Evolutionary conservation across 2,113 vertebrate species (phyloP).

Genomic region (Archocentrus centrarchus): DNA sequence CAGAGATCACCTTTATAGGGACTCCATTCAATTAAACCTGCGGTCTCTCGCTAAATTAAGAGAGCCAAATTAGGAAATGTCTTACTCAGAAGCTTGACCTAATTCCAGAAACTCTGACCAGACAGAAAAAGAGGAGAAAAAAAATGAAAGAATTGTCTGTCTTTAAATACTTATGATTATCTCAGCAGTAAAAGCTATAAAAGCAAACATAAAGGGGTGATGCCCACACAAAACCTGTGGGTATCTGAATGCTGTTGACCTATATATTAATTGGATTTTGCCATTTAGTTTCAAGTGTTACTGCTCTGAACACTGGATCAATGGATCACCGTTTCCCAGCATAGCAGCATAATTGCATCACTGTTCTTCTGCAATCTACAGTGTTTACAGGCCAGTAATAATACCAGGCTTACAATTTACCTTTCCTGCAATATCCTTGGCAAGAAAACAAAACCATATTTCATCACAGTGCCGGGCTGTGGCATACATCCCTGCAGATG

Average conservation of each 20-base stretch:
- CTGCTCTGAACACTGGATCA: background rate
- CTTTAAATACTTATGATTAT: background rate
- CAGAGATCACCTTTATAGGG: conserved; percentile 28
- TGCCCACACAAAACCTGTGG: background rate
- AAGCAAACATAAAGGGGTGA: background rate
- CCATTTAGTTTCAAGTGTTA: background rate
- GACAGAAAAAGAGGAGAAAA: background rate
- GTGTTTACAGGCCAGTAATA: conserved; percentile 7
- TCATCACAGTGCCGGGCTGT: background rate
- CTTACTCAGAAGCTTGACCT: conserved; percentile 46
- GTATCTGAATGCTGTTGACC: background rate
- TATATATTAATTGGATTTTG: background rate
- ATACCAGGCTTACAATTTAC: background rate
- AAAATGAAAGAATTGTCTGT: background rate
- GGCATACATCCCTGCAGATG: background rate
- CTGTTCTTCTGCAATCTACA: background rate
- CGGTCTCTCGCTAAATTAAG: conserved; percentile 22
- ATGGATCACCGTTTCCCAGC: background rate
- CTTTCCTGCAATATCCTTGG: background rate
- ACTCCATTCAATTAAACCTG: conserved; percentile 5
- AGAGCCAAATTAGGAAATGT: background rate
- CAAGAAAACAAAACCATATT: background rate
- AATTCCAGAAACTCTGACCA: conserved; percentile 36
- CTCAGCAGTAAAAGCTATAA: background rate
- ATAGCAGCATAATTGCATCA: background rate